These are phyloP conservation scores for Phania funesta DNA, from an alignment of 2,888 invertebrate genomes.

Conservation along the genomic window DNA sequence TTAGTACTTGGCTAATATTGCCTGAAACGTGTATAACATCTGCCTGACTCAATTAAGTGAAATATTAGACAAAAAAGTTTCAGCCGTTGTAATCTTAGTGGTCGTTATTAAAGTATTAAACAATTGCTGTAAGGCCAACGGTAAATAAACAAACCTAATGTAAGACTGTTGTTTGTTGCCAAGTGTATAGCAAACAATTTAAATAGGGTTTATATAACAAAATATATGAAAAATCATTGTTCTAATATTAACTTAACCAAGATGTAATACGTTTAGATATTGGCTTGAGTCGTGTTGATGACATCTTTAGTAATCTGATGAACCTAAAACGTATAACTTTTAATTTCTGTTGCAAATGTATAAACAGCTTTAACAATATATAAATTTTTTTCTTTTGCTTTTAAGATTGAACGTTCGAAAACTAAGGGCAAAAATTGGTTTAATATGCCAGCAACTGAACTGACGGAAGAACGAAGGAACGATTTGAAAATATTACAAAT, in stretches of 20 bases:
- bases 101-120: conserved; percentile 70
- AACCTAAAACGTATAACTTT: neutral
- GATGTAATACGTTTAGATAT: conserved; percentile 69
- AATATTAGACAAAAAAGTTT: conserved; percentile 70
- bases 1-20: conserved; percentile 71
- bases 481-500: conserved; percentile 95
- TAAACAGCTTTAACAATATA: neutral
- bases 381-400: neutral
- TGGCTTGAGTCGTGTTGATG: conserved; percentile 75
- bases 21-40: conserved; percentile 70
- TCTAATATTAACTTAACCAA: conserved; percentile 33
- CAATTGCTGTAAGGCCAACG: conserved; percentile 80
- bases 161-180: conserved; percentile 74
- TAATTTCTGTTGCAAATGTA: neutral
- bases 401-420: conserved; percentile 86
- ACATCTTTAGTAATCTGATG: conserved; percentile 81
- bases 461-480: conserved; percentile 92
- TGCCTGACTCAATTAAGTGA: conserved; percentile 71
- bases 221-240: conserved; percentile 30
- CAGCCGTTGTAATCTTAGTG: conserved; percentile 80
- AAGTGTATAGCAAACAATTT: conserved; percentile 72
- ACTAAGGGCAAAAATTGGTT: conserved; percentile 95
- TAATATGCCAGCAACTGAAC: conserved; percentile 91
- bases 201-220: conserved; percentile 69
- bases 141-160: conserved; percentile 71